Evolutionary conservation across 2,113 vertebrate genomes (phyloP), one percentile per base, ranked within the genome.

Genomic region (Albula glossodonta): DNA sequence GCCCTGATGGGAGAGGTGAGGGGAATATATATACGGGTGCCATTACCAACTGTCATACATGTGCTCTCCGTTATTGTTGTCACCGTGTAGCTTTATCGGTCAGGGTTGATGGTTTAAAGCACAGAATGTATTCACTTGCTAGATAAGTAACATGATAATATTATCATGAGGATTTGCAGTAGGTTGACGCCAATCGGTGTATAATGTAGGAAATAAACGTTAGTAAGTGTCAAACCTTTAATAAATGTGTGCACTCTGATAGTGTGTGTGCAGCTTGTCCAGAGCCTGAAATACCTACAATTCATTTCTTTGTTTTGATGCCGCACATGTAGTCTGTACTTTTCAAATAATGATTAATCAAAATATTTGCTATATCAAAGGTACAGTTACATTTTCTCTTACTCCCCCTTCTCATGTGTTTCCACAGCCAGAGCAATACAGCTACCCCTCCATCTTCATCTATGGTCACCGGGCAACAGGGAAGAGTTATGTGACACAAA

Each of bases 381-480:
- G 22, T 66, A 88, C 41, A 60, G 3, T 19, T 19, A 88, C 41
- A 9, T 81, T 22, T 1, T 51, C 5, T 83, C 9, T 87, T 2
- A 50, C 48, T 56, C 22, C n/a, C 70, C 51, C 48, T 56, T 22
- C n/a, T 77, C 51, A 52, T 88, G 87, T 88, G 17, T 89, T 1
- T 0, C 6, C 83, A 53, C 91, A 99, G 98, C 97, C 96, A 19
- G 93, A 97, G 79, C 98, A 99, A 50, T 97, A 95, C 90, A 97
- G 96, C 91, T 97, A 97, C 90, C 97, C 97, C 9, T 97, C 97
- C 3, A 89, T 99, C 91, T 99, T 99, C 91, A 96, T 99, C 88
- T 99, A 99, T 0, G 98, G 98, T 60, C 97, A 99, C 88, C 97
- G 96, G 57, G 96, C 97, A 63, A 97, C 97, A 87, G 98, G 98